Base-by-base conservation (phyloP, 2,888 invertebrate genomes). In the Bugulina stolonifera region DNA sequence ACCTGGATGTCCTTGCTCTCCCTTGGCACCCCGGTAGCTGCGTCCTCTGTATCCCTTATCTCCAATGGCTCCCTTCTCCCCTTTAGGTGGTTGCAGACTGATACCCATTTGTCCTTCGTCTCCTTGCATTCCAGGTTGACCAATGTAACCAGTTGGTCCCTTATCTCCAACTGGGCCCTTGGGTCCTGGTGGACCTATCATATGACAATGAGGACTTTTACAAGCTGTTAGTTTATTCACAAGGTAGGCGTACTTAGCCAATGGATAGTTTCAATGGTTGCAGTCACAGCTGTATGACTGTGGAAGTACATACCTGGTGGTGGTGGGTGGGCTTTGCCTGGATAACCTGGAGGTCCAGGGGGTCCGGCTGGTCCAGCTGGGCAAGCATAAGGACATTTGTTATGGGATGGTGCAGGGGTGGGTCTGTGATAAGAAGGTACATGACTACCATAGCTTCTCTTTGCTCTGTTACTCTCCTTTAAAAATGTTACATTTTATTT, bases 341-440 rank as follows among this genome's bases (percentile, higher is more conserved):
- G 64, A 64, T 32, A 18, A 10, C 64, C 64, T 14, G 64, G 64
- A 32, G 64, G 64, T 64, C 64, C 64, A 14, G 64, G 64, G 22
- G 64, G 64, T 27, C 64, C 64, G n/a, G 64, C 29, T 32, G 64
- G 64, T 27, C 64, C 64, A 32, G 64, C 3, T 64, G 64, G 64
- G 32, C 64, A 64, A n/a, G n/a, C n/a, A n/a, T n/a, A n/a, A n/a
- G n/a, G n/a, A n/a, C n/a, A n/a, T n/a, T n/a, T n/a, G n/a, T n/a
- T n/a, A n/a, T n/a, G n/a, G n/a, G n/a, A n/a, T n/a, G n/a, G n/a
- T n/a, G n/a, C n/a, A n/a, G n/a, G n/a, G n/a, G n/a, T n/a, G n/a
- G n/a, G n/a, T n/a, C n/a, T n/a, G n/a, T n/a, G n/a, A n/a, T n/a
- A n/a, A n/a, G n/a, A n/a, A n/a, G n/a, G n/a, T n/a, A n/a, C n/a